phyloP scores from a whole-genome alignment of 2,113 vertebrate genomes.

The Oryzias celebensis region DNA sequence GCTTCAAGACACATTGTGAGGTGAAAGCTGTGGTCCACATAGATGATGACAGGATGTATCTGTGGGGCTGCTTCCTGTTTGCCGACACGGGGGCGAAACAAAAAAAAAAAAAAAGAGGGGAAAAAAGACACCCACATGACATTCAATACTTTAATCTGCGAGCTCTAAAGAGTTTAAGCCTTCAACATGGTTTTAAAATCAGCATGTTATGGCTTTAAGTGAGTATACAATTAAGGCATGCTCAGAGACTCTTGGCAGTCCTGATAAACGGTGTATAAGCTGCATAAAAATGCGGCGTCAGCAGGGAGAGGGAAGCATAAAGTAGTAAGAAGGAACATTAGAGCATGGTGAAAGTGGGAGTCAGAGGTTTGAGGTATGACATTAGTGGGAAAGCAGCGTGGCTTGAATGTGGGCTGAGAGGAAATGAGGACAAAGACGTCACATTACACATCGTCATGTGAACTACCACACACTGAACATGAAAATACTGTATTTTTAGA shows the following conservation, averaged over 20 bases:
- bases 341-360: conserved; percentile 47
- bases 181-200: conserved; percentile 12
- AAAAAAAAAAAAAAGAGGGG: conserved; percentile 16
- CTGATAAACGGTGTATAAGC: conserved; percentile 28
- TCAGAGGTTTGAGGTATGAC: conserved; percentile 61
- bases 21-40: conserved; percentile 12
- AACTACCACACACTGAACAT: conserved; percentile 11
- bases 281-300: conserved; percentile 48
- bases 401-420: conserved; percentile 43
- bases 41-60: conserved; percentile 48
- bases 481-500: conserved; percentile 4
- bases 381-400: conserved; percentile 20
- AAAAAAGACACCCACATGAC: conserved; percentile 19
- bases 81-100: conserved; percentile 24
- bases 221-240: conserved; percentile 28
- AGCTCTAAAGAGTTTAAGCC: conserved; percentile 6
- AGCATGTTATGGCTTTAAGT: conserved; percentile 21
- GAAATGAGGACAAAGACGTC: conserved; percentile 42
- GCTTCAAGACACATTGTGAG: conserved; percentile 5
- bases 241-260: conserved; percentile 49
- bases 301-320: conserved; percentile 35
- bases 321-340: conserved; percentile 36
- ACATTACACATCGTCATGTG: conserved; percentile 19
- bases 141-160: conserved; percentile 17
- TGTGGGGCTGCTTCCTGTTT: conserved; percentile 47